These are phyloP conservation scores for Aplysia californica DNA, from an alignment of 1,140 invertebrate species.

Conservation along the genomic window DNA sequence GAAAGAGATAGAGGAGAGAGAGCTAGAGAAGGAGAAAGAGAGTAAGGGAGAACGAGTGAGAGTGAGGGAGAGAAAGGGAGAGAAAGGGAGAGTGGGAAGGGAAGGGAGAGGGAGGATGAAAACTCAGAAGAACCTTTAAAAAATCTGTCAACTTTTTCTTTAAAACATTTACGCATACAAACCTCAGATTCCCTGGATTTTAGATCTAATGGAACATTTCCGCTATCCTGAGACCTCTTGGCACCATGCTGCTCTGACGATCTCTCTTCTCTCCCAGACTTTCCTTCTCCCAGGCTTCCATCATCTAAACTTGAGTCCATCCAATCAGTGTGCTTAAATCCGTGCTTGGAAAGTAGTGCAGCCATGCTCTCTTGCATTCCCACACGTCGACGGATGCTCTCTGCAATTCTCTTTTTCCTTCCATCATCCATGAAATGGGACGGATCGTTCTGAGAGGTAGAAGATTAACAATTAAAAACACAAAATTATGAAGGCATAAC, in stretches of 20 bases:
- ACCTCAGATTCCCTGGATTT: background rate
- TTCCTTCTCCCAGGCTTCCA: too few relatives aligned
- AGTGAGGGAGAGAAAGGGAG: background rate
- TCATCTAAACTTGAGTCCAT: too few relatives aligned
- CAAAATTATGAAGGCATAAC: too few relatives aligned
- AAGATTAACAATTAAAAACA: too few relatives aligned
- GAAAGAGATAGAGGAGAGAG: background rate
- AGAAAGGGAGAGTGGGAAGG: background rate
- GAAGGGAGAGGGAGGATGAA: background rate
- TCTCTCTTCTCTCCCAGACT: too few relatives aligned
- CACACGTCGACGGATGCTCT: constrained; percentile 50
- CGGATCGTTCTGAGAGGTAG: constrained; percentile 1
- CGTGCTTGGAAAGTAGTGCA: background rate
- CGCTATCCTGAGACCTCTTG: background rate
- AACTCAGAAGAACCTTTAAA: too few relatives aligned
- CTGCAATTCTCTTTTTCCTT: constrained; percentile 51
- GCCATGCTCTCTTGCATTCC: constrained; percentile 23
- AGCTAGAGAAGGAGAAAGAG: background rate
- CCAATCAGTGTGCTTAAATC: constrained; percentile 12
- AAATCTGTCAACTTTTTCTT: background rate
- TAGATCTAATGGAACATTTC: background rate
- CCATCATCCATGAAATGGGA: constrained; percentile 47
- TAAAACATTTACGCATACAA: background rate
- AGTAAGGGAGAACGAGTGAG: background rate
- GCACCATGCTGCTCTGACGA: background rate